phyloP scores from a whole-genome alignment of 2,888 invertebrate genomes.

The Apamea sordens region DNA sequence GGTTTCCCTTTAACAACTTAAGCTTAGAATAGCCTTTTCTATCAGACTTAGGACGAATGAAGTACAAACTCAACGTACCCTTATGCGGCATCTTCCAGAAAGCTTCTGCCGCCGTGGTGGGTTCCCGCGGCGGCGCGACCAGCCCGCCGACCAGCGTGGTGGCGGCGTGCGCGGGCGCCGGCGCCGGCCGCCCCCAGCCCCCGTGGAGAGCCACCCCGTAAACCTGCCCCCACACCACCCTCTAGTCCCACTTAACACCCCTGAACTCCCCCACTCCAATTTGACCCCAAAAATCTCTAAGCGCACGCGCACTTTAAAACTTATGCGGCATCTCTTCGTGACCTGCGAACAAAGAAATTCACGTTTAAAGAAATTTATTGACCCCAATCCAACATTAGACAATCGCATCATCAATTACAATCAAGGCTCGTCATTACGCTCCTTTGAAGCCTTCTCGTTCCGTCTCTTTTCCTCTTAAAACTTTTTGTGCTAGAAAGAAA shows the following conservation, averaged over 20 bases:
- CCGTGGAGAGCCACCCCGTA: conserved; percentile 90
- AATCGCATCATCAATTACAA: conserved; percentile 90
- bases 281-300: conserved; percentile 45
- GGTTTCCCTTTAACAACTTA: neutral
- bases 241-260: conserved; percentile 60
- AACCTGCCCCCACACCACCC: conserved; percentile 73
- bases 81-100: conserved; percentile 97
- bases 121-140: conserved; percentile 93
- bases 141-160: conserved; percentile 92
- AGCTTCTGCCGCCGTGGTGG: conserved; percentile 93
- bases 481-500: conserved; percentile 63
- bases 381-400: conserved; percentile 84
- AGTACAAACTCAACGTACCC: conserved; percentile 88
- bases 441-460: conserved; percentile 73
- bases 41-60: neutral
- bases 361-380: conserved; percentile 84
- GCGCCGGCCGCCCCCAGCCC: conserved; percentile 92
- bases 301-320: conserved; percentile 64
- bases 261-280: conserved; percentile 44
- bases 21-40: neutral
- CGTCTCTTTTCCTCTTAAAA: conserved; percentile 69
- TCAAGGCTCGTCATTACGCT: conserved; percentile 82
- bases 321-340: conserved; percentile 66
- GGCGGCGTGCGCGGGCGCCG: conserved; percentile 90
- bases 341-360: conserved; percentile 83